A percentile compares a stretch with the other conserved stretches of the same genome.
phyloP scores from a whole-genome alignment of 2,113 vertebrate species.

The Neolamprologus fasciatus region DNA sequence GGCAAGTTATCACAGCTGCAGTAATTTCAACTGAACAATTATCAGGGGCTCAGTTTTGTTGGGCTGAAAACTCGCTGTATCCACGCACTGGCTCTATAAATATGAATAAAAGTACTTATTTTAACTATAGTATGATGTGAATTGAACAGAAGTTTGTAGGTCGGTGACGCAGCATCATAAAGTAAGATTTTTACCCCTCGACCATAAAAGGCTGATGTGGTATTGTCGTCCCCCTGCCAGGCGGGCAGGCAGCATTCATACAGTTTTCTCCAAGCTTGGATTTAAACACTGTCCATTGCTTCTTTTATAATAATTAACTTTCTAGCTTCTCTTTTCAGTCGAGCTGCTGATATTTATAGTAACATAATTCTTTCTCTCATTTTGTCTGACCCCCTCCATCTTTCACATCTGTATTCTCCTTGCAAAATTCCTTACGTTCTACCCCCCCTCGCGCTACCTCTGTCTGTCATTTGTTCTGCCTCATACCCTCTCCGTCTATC shows the following conservation, averaged over 20 bases:
- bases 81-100: not conserved
- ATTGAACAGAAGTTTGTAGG: not conserved
- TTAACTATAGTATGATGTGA: not conserved
- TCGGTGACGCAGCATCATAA: not conserved
- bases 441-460: not conserved
- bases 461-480: not conserved
- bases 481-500: not conserved
- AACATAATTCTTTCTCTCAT: not conserved
- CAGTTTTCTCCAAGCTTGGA: not conserved
- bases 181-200: not conserved
- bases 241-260: not conserved
- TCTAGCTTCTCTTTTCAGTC: not conserved
- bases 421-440: not conserved
- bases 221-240: not conserved
- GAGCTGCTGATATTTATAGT: constrained; percentile 24
- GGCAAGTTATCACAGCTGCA: not conserved
- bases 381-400: not conserved
- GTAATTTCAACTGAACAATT: not conserved
- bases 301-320: not conserved
- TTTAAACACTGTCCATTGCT: not conserved
- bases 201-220: not conserved
- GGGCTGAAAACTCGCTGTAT: not conserved
- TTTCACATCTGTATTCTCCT: not conserved
- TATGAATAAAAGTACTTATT: not conserved
- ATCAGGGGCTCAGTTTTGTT: not conserved